Conservation (phyloP, 2,113 vertebrate genomes). For the Toxotes jaculatrix region DNA sequence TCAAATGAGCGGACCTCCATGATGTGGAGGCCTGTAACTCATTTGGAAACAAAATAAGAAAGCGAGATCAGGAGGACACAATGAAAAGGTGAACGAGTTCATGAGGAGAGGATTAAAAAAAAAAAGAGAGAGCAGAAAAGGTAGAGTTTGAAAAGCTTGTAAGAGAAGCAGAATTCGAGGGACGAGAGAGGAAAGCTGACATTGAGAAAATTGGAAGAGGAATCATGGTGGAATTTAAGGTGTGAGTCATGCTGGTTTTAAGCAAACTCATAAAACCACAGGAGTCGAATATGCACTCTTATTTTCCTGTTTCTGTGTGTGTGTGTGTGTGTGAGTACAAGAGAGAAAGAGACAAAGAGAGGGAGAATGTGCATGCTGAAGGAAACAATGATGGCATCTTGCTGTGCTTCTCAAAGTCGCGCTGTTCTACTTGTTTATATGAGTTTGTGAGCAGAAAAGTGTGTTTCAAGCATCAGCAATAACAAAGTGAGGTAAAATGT, state of each 20-base stretch:
- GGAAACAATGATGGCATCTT: conserved; percentile 59
- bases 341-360: conserved; percentile 37
- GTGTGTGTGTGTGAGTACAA: conserved; percentile 7
- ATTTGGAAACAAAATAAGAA: conserved; percentile 2
- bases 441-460: neutral
- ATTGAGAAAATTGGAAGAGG: conserved; percentile 28
- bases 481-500: neutral
- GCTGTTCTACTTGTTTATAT: neutral
- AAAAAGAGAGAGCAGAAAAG: neutral
- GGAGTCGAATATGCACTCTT: conserved; percentile 59
- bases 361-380: conserved; percentile 42
- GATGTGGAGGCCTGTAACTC: neutral
- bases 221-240: conserved; percentile 66
- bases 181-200: conserved; percentile 39
- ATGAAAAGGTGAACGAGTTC: conserved; percentile 2
- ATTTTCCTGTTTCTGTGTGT: conserved; percentile 68
- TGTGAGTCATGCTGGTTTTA: conserved; percentile 77
- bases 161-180: neutral
- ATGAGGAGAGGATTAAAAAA: neutral
- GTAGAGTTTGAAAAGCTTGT: conserved; percentile 1
- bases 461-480: neutral
- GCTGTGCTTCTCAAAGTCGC: conserved; percentile 24
- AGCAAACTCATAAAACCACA: conserved; percentile 74
- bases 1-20: neutral
- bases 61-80: conserved; percentile 2